Evolutionary conservation across 2,113 vertebrate genomes (phyloP).

Genomic region (Mastomys natalensis): DNA sequence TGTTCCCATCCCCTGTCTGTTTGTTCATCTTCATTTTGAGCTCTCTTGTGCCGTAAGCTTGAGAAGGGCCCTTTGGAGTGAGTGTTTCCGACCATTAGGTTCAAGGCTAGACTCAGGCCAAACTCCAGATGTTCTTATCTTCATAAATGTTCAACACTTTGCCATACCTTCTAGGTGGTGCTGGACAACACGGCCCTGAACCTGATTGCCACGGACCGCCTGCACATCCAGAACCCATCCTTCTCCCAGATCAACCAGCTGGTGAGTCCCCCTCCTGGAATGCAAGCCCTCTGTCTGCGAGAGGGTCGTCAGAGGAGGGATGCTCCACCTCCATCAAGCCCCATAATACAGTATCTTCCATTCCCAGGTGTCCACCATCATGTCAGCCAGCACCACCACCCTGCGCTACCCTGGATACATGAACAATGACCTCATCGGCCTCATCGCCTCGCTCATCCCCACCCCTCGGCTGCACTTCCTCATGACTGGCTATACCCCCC

Average conservation of each 20-base stretch:
- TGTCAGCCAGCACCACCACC: conserved; percentile 99
- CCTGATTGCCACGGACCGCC: conserved; percentile 96
- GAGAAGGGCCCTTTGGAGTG: not conserved
- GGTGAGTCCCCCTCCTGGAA: conserved; percentile 87
- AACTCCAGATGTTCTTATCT: not conserved
- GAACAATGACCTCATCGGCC: conserved; percentile 99
- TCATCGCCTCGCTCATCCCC: conserved; percentile 98
- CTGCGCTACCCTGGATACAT: conserved; percentile 98
- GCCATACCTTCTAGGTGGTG: conserved; percentile 90
- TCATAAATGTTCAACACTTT: not conserved
- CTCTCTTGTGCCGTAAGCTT: not conserved
- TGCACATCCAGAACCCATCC: conserved; percentile 97
- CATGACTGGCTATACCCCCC: conserved; percentile 88
- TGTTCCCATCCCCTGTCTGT: not conserved
- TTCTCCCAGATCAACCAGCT: conserved; percentile 99
- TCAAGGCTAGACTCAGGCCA: not conserved
- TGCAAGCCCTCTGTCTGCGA: conserved; percentile 43
- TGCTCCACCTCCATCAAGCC: accelerated
- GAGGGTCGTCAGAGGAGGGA: not conserved
- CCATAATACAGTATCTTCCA: accelerated
- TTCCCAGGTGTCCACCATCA: conserved; percentile 94
- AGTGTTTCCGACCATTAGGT: not conserved
- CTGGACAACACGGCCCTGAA: conserved; percentile 98
- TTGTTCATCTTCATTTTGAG: not conserved
- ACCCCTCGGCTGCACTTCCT: conserved; percentile 96